Evolutionary conservation across 30 jellyfish, hydroid and myxozoan species (phyloP).

Genomic region (Hydractinia echinata): DNA sequence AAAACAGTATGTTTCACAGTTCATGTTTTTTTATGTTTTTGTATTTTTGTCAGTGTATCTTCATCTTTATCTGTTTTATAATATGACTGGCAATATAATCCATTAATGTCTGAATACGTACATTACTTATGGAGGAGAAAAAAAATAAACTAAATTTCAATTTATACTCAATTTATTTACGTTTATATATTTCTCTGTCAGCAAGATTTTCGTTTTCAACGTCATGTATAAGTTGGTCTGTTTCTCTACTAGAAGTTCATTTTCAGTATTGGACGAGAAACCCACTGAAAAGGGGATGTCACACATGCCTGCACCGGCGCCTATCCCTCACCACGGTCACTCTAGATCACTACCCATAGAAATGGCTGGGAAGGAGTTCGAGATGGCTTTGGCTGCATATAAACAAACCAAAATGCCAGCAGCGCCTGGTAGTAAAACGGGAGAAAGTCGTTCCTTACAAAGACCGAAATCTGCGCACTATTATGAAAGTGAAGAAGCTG

Average conservation of each 20-base stretch:
- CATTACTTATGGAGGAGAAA: too few species aligned
- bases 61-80: not conserved
- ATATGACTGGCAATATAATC: not conserved
- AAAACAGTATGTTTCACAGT: conserved; percentile 19
- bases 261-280: too few species aligned
- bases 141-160: too few species aligned
- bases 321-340: conserved; percentile 38
- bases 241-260: too few species aligned
- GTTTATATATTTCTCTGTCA: too few species aligned
- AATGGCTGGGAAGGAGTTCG: conserved; percentile 32
- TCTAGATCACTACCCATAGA: conserved; percentile 74
- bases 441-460: not conserved
- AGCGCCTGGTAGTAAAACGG: not conserved
- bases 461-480: conserved; percentile 25
- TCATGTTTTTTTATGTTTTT: not conserved
- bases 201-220: too few species aligned
- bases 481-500: not conserved
- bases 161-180: too few species aligned
- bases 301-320: not conserved
- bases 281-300: too few species aligned
- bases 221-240: too few species aligned
- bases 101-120: not conserved
- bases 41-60: not conserved
- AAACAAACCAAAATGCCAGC: not conserved
- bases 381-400: not conserved